phyloP scores from a whole-genome alignment of 2,797 vertebrate species.

The Muscicapa striata region DNA sequence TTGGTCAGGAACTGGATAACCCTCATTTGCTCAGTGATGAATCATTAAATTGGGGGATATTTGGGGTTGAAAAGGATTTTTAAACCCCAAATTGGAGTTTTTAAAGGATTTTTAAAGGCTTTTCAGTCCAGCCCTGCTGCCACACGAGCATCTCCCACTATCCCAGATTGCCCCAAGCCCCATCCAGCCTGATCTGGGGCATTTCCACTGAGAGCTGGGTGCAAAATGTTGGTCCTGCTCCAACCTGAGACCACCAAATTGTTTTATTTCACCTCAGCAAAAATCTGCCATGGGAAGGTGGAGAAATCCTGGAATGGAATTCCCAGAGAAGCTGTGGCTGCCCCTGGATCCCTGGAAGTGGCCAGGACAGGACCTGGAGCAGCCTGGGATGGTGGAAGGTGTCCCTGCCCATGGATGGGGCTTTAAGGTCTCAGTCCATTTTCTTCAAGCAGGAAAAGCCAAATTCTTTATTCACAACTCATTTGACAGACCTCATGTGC shows the following conservation, averaged over 20 bases:
- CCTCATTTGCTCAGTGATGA: rapidly evolving
- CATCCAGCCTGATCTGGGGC: background rate
- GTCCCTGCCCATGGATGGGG: background rate
- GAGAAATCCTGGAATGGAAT: rapidly evolving
- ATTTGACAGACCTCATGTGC: too few relatives aligned
- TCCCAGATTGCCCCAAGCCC: background rate
- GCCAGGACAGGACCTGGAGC: rapidly evolving
- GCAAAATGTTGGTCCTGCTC: background rate
- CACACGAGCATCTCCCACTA: rapidly evolving
- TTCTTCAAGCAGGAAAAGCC: too few relatives aligned
- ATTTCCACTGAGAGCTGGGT: background rate
- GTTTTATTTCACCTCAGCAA: background rate
- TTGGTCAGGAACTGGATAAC: background rate
- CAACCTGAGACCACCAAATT: background rate
- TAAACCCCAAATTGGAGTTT: too few relatives aligned
- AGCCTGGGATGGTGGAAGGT: rapidly evolving
- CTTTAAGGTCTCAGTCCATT: background rate
- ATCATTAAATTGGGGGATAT: background rate
- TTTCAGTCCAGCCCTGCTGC: background rate
- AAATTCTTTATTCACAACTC: too few relatives aligned
- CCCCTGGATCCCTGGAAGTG: background rate
- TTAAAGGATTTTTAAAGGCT: background rate
- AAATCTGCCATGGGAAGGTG: background rate
- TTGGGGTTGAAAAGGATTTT: background rate
- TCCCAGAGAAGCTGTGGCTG: background rate